phyloP scores from a whole-genome alignment of 2,113 vertebrate genomes.

The Pardalotus punctatus region DNA sequence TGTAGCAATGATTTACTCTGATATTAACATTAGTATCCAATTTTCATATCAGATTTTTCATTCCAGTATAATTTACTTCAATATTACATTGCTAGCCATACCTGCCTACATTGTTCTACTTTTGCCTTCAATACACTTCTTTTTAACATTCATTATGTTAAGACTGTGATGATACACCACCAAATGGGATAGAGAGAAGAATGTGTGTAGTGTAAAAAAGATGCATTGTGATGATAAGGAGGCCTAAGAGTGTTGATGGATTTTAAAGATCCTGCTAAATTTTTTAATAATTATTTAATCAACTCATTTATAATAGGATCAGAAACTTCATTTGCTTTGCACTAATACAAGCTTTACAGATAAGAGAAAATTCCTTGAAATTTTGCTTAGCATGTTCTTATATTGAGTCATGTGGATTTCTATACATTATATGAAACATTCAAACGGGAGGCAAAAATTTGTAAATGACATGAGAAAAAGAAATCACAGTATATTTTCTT shows the following conservation, averaged over 20 bases:
- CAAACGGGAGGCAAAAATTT: constrained; percentile 38
- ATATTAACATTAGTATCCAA: neutral
- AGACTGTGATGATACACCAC: neutral
- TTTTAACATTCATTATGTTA: neutral
- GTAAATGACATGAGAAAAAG: constrained; percentile 61
- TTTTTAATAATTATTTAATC: constrained; percentile 24
- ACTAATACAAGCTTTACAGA: neutral
- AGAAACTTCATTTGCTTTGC: constrained; percentile 8
- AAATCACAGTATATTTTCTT: constrained; percentile 77
- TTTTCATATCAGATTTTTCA: neutral
- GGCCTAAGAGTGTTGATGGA: neutral
- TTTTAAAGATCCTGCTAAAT: neutral
- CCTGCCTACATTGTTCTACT: neutral
- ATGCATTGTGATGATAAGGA: neutral
- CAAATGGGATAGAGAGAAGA: neutral
- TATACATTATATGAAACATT: constrained; percentile 9
- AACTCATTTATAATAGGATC: neutral
- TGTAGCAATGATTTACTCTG: neutral
- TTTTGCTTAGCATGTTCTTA: neutral
- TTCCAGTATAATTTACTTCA: neutral
- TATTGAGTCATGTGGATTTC: neutral
- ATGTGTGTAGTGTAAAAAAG: neutral
- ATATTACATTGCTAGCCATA: neutral
- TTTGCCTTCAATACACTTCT: neutral
- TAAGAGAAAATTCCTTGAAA: neutral